Evolutionary conservation across 2,888 invertebrate species (phyloP).

Genomic region (Agrenia bidenticulata): DNA sequence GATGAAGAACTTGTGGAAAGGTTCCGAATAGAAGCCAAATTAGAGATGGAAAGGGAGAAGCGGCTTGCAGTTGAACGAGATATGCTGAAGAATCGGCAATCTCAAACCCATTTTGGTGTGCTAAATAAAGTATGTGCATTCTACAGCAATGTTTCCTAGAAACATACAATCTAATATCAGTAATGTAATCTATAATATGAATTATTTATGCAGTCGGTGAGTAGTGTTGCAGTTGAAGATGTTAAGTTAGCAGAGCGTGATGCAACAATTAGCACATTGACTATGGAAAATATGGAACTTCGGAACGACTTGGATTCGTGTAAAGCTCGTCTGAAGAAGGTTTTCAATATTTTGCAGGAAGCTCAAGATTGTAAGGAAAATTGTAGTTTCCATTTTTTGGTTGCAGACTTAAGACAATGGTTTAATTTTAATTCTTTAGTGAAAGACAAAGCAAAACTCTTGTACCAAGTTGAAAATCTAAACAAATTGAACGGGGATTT

Average conservation of each 20-base stretch:
- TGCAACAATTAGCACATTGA: slow-evolving; percentile 51
- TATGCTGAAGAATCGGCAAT: slow-evolving; percentile 13
- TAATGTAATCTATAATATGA: background rate
- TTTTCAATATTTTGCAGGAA: slow-evolving; percentile 69
- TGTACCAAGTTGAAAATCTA: slow-evolving; percentile 71
- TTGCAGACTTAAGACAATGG: slow-evolving; percentile 29
- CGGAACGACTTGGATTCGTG: slow-evolving; percentile 67
- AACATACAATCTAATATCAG: background rate
- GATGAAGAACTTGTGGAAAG: slow-evolving; percentile 42
- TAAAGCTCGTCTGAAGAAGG: slow-evolving; percentile 69
- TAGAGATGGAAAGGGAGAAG: slow-evolving; percentile 44
- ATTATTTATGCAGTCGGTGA: background rate
- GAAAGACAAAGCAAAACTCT: slow-evolving; percentile 75
- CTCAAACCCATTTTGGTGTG: background rate
- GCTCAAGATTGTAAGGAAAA: slow-evolving; percentile 71
- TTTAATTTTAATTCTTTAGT: slow-evolving; percentile 61
- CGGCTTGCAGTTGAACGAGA: slow-evolving; percentile 39
- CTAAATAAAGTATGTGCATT: background rate
- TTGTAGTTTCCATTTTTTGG: too few relatives aligned
- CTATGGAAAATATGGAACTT: slow-evolving; percentile 55
- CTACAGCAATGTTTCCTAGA: background rate
- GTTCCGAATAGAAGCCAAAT: slow-evolving; percentile 43
- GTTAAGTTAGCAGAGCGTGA: slow-evolving; percentile 52
- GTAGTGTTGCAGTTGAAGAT: background rate
- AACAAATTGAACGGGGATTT: slow-evolving; percentile 71